Evolutionary conservation across 2,888 invertebrate genomes (phyloP), one percentile per base, ranked within the genome.

Genomic region (Meganola albula): DNA sequence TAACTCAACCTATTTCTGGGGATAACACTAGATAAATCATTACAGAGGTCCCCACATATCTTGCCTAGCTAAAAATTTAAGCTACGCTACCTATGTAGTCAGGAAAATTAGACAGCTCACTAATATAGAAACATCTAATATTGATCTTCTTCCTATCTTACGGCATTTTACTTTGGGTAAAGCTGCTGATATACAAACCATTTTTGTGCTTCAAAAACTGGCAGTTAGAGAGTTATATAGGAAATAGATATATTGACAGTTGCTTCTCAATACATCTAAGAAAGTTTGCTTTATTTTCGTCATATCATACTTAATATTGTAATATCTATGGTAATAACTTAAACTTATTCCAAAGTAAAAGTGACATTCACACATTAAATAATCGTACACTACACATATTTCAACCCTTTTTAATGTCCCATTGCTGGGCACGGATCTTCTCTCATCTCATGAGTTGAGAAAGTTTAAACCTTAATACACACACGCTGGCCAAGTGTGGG

Each of bases 81-180:
- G 40, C 13, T 40, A 40, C 11, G 44, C 44, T 22, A 41, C 44
- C 8, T 38, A 13, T 24, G 40, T 33, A n/a, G 8, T 20, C 8
- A 20, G 20, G n/a, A 20, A 20, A 7, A 7, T 20, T n/a, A 20
- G 20, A 20, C 12, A 25, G n/a, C 25, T 25, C 4, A 25, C 26
- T 10, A 13, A 26, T 8, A 9, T 26, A 4, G 26, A 14, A n/a
- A 16, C 26, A 2, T 14, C 26, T 6, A 12, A 16, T 3, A 4
- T 26, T 9, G 26, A 16, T 2, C 16, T 16, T 14, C 40, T 36
- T 40, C 10, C 35, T 44, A 33, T 35, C 44, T 10, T 44, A 44
- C 24, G 38, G 44, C 11, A 28, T 44, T 12, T 22, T 40, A 16
- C 23, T 44, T 9, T 44, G 43, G 46, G 43, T 1, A 28, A 27